phyloP scores from a whole-genome alignment of 2,113 vertebrate species.

The Symphodus melops region DNA sequence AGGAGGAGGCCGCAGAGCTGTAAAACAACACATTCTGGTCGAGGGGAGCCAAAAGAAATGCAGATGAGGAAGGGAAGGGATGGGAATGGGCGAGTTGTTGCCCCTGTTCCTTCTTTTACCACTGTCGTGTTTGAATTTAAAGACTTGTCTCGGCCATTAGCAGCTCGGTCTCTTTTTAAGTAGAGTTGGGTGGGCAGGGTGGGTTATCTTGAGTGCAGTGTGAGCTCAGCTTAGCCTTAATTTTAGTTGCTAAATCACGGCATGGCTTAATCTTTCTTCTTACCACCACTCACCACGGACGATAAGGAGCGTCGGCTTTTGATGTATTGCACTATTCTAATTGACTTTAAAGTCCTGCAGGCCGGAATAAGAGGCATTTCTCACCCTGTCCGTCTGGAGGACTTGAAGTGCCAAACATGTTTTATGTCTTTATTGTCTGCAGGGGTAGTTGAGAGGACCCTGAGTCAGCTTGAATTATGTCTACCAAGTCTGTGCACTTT shows the following conservation, averaged over 20 bases:
- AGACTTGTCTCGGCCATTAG: constrained; percentile 27
- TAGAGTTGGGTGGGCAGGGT: neutral
- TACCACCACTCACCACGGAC: constrained; percentile 42
- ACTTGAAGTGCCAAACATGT: constrained; percentile 24
- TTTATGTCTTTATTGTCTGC: constrained; percentile 50
- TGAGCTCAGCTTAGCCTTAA: constrained; percentile 57
- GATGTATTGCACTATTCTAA: constrained; percentile 39
- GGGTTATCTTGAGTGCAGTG: constrained; percentile 38
- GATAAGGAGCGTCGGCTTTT: constrained; percentile 42
- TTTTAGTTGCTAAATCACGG: constrained; percentile 55
- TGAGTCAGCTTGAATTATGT: neutral
- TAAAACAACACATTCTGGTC: constrained; percentile 74
- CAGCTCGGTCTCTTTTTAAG: constrained; percentile 24
- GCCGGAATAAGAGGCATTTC: constrained; percentile 51
- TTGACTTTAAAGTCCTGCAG: constrained; percentile 52
- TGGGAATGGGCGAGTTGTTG: constrained; percentile 51
- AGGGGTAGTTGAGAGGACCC: neutral
- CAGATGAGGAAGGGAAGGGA: constrained; percentile 67
- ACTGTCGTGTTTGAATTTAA: constrained; percentile 35
- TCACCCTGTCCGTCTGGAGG: constrained; percentile 42
- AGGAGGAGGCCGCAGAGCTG: constrained; percentile 43
- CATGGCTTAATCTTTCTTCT: constrained; percentile 55
- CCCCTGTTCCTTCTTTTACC: constrained; percentile 25
- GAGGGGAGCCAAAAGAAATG: constrained; percentile 66
- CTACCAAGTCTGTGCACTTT: neutral